These are phyloP conservation scores for Drosophila repletoides DNA, from an alignment of 1,140 invertebrate species.

Conservation along the genomic window DNA sequence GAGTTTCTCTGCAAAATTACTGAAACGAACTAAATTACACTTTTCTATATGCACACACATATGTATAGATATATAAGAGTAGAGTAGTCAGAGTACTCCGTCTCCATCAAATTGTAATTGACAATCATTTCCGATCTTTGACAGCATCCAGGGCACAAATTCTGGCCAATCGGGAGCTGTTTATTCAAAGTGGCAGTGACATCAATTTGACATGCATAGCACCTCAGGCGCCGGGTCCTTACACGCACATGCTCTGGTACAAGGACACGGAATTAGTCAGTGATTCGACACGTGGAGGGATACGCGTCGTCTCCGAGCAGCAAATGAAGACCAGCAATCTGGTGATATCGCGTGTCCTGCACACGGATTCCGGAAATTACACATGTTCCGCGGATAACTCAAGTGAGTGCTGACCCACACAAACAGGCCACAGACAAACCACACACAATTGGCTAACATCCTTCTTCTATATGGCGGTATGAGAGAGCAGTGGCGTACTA, in stretches of 20 bases:
- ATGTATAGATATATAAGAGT: too few relatives aligned
- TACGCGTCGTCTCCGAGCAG: slow-evolving; percentile 93
- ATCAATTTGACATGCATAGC: slow-evolving; percentile 95
- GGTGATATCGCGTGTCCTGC: slow-evolving; percentile 90
- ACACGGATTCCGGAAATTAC: slow-evolving; percentile 93
- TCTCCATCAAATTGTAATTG: slow-evolving; percentile 13
- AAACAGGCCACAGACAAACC: slow-evolving; percentile 1
- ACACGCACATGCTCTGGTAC: slow-evolving; percentile 96
- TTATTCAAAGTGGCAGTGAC: slow-evolving; percentile 93
- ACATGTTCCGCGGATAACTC: slow-evolving; percentile 90
- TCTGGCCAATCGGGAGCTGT: slow-evolving; percentile 91
- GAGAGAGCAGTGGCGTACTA: too few relatives aligned
- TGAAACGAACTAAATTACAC: slow-evolving; percentile 13
- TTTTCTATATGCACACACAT: too few relatives aligned
- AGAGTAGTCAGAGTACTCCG: too few relatives aligned
- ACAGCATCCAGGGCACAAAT: slow-evolving; percentile 95
- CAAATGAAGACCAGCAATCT: slow-evolving; percentile 91
- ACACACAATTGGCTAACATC: background rate
- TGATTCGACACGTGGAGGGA: slow-evolving; percentile 92
- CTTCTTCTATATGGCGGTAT: too few relatives aligned
- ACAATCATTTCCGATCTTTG: slow-evolving; percentile 17
- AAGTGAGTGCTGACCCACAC: slow-evolving; percentile 79
- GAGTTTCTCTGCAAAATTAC: slow-evolving; percentile 14
- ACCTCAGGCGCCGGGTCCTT: slow-evolving; percentile 92
- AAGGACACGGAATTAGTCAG: slow-evolving; percentile 93